Evolutionary conservation across 92 coral and sea anemone species (phyloP), one percentile per base, ranked within the genome.

Genomic region (Palythoa grandis): DNA sequence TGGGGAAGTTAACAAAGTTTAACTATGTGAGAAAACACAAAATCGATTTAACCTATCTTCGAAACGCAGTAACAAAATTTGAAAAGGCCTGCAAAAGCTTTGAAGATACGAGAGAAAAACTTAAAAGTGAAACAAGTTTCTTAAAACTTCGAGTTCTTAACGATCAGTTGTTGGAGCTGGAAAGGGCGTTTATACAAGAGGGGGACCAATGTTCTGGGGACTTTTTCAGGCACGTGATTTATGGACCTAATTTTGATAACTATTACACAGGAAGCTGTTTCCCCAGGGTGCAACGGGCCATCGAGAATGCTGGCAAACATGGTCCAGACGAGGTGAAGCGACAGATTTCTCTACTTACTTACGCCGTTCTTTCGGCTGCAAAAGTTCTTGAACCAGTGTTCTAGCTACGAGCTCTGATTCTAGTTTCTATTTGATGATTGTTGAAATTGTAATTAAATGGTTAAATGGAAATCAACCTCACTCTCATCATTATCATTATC

Each of bases 141-240:
- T 76, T 90, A 17, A 77, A 88, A 66, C 39, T 89, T 16, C 93
- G 99, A 53, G 78, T 87, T 57, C 43, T 95, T 29, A 96, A 95
- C 72, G 96, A 96, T 66, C 98, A 96, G 78, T 79, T 96, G 80
- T 70, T 88, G 25, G 87, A 89, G 38, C 78, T 97, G 5, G 98
- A 97, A 60, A 96, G 92, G 72, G 91, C 95, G 24, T 97, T 95
- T 69, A 87, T 97, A 8, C 85, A 91, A 25, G 86, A 92, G 24
- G 39, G 77, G 47, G 92, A 88, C 15, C 57, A 56, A 53, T 76
- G 83, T 38, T 76, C 84, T 13, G 93, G 87, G 12, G 48, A 74
- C 50, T 78, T 67, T n/a, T 88, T 94, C 68, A 86, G 91, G 61
- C 92, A 94, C 25, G 94, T 94, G 29, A 73, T 94, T 24, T 94